A percentile compares a stretch with the other conserved stretches of the same genome.
phyloP scores from a whole-genome alignment of 2,888 invertebrate species.

The Drosophila mimetica region DNA sequence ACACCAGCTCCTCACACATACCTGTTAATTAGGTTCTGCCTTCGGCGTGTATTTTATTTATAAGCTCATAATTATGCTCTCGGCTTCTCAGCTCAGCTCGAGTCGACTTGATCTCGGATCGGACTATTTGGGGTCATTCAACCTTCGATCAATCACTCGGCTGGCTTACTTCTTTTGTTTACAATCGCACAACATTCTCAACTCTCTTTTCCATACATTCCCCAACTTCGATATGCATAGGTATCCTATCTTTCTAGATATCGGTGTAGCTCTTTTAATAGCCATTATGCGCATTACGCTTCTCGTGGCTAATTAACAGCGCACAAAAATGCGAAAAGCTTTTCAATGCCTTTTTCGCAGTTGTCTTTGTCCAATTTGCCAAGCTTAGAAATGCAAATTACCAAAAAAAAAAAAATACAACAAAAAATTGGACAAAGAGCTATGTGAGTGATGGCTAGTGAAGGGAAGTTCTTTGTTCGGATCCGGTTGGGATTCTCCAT shows the following conservation, averaged over 20 bases:
- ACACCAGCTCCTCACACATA: slow-evolving; percentile 21
- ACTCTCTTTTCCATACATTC: slow-evolving; percentile 43
- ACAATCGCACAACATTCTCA: slow-evolving; percentile 19
- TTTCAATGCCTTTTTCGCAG: slow-evolving; percentile 56
- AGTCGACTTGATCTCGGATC: slow-evolving; percentile 27
- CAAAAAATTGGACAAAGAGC: slow-evolving; percentile 4
- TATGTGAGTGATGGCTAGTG: slow-evolving; percentile 49
- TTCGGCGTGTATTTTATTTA: slow-evolving; percentile 44
- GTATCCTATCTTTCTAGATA: neutral
- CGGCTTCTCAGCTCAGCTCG: neutral
- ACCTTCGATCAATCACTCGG: slow-evolving; percentile 70
- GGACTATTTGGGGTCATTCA: slow-evolving; percentile 65
- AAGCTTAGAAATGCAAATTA: slow-evolving; percentile 72
- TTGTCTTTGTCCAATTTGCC: slow-evolving; percentile 61
- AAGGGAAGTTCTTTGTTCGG: slow-evolving; percentile 76
- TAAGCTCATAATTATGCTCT: slow-evolving; percentile 51
- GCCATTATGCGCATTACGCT: slow-evolving; percentile 53
- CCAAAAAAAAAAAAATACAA: slow-evolving; percentile 21
- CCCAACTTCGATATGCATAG: slow-evolving; percentile 20
- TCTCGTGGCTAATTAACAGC: slow-evolving; percentile 65
- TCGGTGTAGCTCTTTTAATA: slow-evolving; percentile 36
- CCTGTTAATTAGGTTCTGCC: slow-evolving; percentile 33
- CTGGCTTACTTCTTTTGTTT: slow-evolving; percentile 30
- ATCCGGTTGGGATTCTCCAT: slow-evolving; percentile 24
- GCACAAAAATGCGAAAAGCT: slow-evolving; percentile 50